Base-by-base conservation (phyloP, 2,888 invertebrate genomes). In the Lottia gigantea region DNA sequence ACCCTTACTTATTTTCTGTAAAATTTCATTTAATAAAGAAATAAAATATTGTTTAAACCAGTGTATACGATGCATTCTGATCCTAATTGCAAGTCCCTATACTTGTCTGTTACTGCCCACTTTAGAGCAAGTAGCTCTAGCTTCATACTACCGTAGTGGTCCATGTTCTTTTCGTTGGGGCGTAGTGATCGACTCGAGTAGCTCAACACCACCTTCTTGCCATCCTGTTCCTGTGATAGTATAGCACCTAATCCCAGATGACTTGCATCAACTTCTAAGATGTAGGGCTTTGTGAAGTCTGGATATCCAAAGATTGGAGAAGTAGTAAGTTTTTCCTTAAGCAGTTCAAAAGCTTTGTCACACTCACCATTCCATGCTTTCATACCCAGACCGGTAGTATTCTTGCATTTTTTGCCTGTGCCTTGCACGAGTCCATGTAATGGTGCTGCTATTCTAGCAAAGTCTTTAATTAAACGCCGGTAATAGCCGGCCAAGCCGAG, bases 71-170 rank as follows among this genome's bases (percentile, higher is more conserved):
- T 47, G 67, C 70, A 76, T n/a, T 61, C n/a, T 2, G 69, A n/a
- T 2, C 73, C 73, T 14, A 72, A 49, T 46, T 74, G 66, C 26
- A 70, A 72, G 31, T 69, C 71, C 19, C 72, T 46, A 55, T 70
- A 74, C 46, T 76, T 72, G 11, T 74, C 76, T n/a, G 68, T 66
- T 12, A 74, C 71, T 15, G 77, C 75, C 76, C 75, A 76, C 64
- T 78, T 78, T 7, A 75, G 62, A 4, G 63, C 77, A 16, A 78
- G 68, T 16, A 74, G 62, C 47, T 76, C 76, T 31, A 79, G 62
- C 62, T 74, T 75, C 71, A 75, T 75, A 46, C 65, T 69, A 62
- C 74, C 74, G 67, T 78, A 76, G n/a, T 72, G 70, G 23, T 46
- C n/a, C 40, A 64, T 69, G 40, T 73, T 73, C 31, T 64, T 55